Evolutionary conservation across 64 coral and sea anemone species (phyloP).

Genomic region (Pachyseris speciosa): DNA sequence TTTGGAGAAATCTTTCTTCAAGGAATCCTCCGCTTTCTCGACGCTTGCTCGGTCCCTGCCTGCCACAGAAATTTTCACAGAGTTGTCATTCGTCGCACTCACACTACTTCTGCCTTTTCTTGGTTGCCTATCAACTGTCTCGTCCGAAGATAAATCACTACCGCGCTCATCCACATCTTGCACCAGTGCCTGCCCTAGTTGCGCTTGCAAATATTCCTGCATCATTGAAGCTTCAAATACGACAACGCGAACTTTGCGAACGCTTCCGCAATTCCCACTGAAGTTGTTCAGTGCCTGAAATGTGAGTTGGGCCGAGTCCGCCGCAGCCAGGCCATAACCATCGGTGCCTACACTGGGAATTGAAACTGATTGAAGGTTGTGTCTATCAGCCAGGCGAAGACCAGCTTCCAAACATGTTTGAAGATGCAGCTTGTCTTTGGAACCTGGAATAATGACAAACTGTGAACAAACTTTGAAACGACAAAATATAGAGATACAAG

Average conservation of each 20-base stretch:
- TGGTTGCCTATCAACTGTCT: too few relatives aligned
- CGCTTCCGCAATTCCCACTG: background rate
- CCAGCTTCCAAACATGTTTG: constrained; percentile 60
- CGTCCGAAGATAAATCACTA: too few relatives aligned
- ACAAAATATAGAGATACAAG: too few relatives aligned
- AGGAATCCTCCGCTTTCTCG: too few relatives aligned
- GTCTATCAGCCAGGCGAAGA: constrained; percentile 29
- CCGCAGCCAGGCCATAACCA: constrained; percentile 14
- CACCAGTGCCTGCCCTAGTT: too few relatives aligned
- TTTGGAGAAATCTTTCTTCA: too few relatives aligned
- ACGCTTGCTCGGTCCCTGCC: too few relatives aligned
- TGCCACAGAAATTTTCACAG: too few relatives aligned
- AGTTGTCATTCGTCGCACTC: too few relatives aligned
- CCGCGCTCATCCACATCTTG: too few relatives aligned
- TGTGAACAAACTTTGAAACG: too few relatives aligned
- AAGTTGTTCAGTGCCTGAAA: constrained; percentile 50
- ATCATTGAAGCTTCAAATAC: constrained; percentile 67
- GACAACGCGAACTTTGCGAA: constrained; percentile 46
- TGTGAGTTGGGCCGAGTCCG: constrained; percentile 60
- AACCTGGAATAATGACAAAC: background rate
- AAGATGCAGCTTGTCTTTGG: background rate
- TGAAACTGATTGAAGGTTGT: constrained; percentile 49
- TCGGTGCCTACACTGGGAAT: constrained; percentile 62
- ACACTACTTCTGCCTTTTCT: too few relatives aligned
- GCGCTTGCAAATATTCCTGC: constrained; percentile 41